A percentile compares a stretch with the other conserved stretches of the same genome.
Evolutionary conservation across 2,113 vertebrate genomes (phyloP).

Genomic region (Ramphastos sulfuratus): DNA sequence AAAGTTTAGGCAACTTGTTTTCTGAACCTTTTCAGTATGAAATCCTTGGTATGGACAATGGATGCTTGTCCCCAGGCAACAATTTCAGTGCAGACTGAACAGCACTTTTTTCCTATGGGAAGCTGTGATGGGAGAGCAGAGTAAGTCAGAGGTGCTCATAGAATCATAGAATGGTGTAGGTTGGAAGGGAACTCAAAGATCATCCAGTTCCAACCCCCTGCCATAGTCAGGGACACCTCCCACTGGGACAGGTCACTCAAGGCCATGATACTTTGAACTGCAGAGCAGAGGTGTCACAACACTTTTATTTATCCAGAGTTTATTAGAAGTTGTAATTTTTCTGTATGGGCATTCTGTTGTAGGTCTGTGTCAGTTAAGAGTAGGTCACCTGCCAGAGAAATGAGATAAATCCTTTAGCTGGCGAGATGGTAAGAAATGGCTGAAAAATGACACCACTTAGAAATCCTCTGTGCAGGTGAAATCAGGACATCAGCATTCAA

Average conservation of each 20-base stretch:
- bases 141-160: background rate
- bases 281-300: background rate
- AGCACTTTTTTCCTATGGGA: background rate
- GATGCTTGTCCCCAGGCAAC: background rate
- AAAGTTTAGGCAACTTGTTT: background rate
- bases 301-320: background rate
- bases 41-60: background rate
- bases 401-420: background rate
- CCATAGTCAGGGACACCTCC: no score
- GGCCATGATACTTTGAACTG: background rate
- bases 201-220: no score
- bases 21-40: background rate
- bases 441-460: background rate
- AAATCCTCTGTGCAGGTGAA: background rate
- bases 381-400: background rate
- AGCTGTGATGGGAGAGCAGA: background rate
- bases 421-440: background rate
- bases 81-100: background rate
- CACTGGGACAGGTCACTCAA: no score
- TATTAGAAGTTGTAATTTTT: background rate
- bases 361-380: background rate
- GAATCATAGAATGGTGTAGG: no score
- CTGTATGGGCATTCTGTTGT: background rate
- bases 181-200: no score
- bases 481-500: background rate